phyloP scores from a whole-genome alignment of 2,113 vertebrate genomes.

The Pomatorhinus ruficollis region DNA sequence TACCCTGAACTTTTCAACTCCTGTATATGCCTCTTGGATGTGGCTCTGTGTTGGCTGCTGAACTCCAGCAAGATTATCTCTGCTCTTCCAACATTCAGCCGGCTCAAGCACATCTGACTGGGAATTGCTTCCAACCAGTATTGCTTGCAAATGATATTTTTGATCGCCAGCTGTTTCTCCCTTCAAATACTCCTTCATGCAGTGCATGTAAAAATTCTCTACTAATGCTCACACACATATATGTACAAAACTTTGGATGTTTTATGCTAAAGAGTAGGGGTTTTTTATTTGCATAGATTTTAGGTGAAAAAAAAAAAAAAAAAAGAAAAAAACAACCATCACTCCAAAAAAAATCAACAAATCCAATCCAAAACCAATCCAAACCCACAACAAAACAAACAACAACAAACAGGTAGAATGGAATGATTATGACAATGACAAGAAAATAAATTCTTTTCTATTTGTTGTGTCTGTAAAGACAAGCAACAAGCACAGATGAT shows the following conservation, averaged over 20 bases:
- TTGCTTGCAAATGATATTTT: background rate
- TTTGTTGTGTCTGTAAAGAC: background rate
- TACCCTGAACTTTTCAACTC: constrained; percentile 66
- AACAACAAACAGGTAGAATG: background rate
- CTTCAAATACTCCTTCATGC: background rate
- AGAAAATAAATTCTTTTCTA: background rate
- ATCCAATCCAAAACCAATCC: background rate
- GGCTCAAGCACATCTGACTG: background rate
- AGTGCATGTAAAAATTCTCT: background rate
- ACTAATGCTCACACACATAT: background rate
- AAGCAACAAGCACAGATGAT: accelerated
- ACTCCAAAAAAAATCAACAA: background rate
- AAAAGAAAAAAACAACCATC: accelerated
- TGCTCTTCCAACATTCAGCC: background rate
- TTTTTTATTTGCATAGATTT: background rate
- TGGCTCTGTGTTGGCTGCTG: background rate
- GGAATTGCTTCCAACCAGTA: background rate
- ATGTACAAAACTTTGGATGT: background rate
- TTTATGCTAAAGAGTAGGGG: background rate
- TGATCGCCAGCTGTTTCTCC: background rate
- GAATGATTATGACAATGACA: background rate
- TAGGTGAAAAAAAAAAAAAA: background rate
- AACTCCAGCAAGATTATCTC: background rate
- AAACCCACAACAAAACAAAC: background rate
- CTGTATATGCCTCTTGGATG: background rate